Evolutionary conservation across 2,113 vertebrate species (phyloP).

Genomic region (Brachionichthys hirsutus): DNA sequence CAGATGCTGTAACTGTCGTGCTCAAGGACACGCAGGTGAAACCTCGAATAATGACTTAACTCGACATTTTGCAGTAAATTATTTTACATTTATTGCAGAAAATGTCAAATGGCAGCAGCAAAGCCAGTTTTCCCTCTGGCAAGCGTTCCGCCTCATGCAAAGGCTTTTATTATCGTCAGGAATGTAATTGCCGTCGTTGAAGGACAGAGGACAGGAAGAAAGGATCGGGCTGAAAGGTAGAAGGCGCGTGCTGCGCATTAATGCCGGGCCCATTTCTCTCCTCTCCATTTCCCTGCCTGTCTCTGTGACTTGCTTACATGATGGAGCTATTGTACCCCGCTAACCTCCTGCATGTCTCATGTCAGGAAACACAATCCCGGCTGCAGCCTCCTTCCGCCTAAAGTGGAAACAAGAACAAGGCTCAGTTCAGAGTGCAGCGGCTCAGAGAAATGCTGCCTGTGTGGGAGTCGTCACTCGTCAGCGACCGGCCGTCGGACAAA

Average conservation of each 20-base stretch:
- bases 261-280: constrained; percentile 50
- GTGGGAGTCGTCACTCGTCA: constrained; percentile 1
- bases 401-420: constrained; percentile 55
- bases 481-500: no score
- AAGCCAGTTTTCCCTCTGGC: constrained; percentile 35
- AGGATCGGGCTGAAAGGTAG: constrained; percentile 55
- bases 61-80: neutral
- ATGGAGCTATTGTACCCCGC: constrained; percentile 64
- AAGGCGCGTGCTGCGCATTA: constrained; percentile 66
- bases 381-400: constrained; percentile 59
- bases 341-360: constrained; percentile 65
- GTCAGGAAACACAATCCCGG: constrained; percentile 62
- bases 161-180: constrained; percentile 66
- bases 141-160: constrained; percentile 52
- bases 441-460: constrained; percentile 17
- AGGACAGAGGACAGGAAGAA: constrained; percentile 63
- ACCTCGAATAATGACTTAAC: neutral
- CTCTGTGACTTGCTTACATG: constrained; percentile 62
- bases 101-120: constrained; percentile 27
- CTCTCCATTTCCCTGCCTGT: constrained; percentile 46
- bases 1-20: constrained; percentile 1
- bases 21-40: neutral
- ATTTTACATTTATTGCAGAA: neutral
- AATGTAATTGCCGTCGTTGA: constrained; percentile 76
- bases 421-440: constrained; percentile 54